Evolutionary conservation across 2,797 vertebrate species (phyloP), one percentile per base, ranked within the genome.

Genomic region (Thunnus albacares): DNA sequence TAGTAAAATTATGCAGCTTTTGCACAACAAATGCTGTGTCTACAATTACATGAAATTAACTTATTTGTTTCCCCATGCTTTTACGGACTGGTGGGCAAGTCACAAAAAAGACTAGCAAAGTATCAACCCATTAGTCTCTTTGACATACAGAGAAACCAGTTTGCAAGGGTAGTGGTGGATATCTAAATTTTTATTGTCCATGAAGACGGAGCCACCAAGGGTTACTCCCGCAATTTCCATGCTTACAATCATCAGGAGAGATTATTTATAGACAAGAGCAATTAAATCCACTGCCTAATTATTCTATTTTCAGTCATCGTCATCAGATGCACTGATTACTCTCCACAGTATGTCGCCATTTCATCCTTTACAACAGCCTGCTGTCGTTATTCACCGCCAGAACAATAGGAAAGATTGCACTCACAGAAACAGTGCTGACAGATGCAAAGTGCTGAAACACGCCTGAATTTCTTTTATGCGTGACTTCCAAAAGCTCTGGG

Each of bases 211-310:
- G 68, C 63, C 72, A 78, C 47, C 6, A 17, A 71, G 75, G 75
- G 58, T 52, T 77, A 72, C 69, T 88, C 58, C 75, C 61, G 1
- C 62, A 56, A 28, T 81, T 69, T 82, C 78, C 55, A 75, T 45
- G 53, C 68, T 82, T 69, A 75, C 64, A 62, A 76, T 65, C 87
- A 81, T 79, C 88, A 84, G 61, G 85, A 82, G 87, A 86, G 83
- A 69, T 81, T 90, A 86, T 89, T 88, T 87, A 87, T 84, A 88
- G 87, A 82, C 62, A 13, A 62, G 22, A 82, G 81, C 81, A 87
- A 86, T 90, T 91, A 86, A 87, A 83, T 77, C 69, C 69, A 83
- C 49, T 41, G 57, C 77, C 80, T 87, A 86, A 88, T 90, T 84
- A 89, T 83, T 87, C 85, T 87, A 86, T 90, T 90, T 87, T 78